phyloP scores from a whole-genome alignment of 1,140 invertebrate species.

The Lepidurus apus region DNA sequence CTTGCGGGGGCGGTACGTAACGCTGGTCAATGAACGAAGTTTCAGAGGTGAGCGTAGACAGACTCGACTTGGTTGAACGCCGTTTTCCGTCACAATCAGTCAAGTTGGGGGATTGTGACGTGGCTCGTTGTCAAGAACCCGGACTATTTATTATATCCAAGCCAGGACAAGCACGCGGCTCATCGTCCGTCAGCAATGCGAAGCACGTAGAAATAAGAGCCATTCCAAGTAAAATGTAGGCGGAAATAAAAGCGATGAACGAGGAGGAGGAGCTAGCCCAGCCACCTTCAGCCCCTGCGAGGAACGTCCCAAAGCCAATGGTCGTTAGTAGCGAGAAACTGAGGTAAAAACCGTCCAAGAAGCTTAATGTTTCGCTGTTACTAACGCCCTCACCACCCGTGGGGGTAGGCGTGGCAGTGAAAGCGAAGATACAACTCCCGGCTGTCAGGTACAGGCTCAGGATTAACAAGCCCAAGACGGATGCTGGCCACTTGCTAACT shows the following conservation, averaged over 20 bases:
- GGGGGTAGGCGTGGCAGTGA: not conserved
- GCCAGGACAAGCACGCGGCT: not conserved
- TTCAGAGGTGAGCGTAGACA: not conserved
- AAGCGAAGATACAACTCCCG: not conserved
- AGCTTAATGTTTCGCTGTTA: not conserved
- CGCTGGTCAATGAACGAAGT: constrained; percentile 17
- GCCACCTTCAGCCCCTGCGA: not conserved
- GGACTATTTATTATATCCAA: not conserved
- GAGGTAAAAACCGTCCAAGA: not conserved
- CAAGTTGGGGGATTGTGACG: not conserved
- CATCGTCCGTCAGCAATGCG: not conserved
- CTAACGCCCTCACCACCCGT: not conserved
- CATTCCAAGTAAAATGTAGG: not conserved
- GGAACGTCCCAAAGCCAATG: not conserved
- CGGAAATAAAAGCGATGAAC: not conserved
- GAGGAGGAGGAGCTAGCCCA: not conserved
- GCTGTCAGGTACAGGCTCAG: constrained; percentile 1
- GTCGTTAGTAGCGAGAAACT: not conserved
- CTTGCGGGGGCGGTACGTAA: not conserved
- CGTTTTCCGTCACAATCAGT: not conserved
- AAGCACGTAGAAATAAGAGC: constrained; percentile 3
- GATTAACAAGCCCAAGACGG: not conserved
- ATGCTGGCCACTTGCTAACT: not conserved
- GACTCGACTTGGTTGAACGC: not conserved
- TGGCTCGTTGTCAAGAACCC: not conserved